Evolutionary conservation across 2,888 invertebrate species (phyloP).

Genomic region (Scrobipalpa atriplicella): DNA sequence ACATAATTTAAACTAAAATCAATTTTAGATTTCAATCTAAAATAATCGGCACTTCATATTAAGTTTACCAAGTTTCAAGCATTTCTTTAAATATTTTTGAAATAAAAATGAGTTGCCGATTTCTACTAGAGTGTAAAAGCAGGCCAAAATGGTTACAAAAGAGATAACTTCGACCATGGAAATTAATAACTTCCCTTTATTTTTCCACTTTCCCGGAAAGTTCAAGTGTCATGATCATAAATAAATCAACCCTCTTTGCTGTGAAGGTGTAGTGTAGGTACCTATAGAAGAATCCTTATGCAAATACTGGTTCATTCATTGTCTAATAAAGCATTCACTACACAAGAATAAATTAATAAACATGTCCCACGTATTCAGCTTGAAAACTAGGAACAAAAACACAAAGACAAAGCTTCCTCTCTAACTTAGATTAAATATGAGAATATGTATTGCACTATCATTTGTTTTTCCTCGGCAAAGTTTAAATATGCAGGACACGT

Average conservation of each 20-base stretch:
- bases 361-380: no score
- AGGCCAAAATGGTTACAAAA: not conserved
- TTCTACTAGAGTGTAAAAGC: not conserved
- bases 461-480: not conserved
- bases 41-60: not conserved
- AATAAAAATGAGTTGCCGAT: not conserved
- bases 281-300: no score
- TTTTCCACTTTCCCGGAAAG: no score
- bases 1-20: conserved; percentile 9
- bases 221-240: no score
- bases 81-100: not conserved
- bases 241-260: no score
- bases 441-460: not conserved
- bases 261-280: no score
- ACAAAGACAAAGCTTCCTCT: not conserved
- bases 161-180: no score
- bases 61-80: conserved; percentile 3
- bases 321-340: no score
- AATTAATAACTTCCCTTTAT: no score
- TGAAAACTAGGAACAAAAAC: not conserved
- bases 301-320: no score
- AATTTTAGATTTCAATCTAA: not conserved
- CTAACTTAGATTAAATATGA: no score
- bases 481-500: not conserved
- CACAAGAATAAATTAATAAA: no score